A percentile compares a stretch with the other conserved stretches of the same genome.
phyloP scores from a whole-genome alignment of 1,140 invertebrate genomes.

The Wasmannia auropunctata region DNA sequence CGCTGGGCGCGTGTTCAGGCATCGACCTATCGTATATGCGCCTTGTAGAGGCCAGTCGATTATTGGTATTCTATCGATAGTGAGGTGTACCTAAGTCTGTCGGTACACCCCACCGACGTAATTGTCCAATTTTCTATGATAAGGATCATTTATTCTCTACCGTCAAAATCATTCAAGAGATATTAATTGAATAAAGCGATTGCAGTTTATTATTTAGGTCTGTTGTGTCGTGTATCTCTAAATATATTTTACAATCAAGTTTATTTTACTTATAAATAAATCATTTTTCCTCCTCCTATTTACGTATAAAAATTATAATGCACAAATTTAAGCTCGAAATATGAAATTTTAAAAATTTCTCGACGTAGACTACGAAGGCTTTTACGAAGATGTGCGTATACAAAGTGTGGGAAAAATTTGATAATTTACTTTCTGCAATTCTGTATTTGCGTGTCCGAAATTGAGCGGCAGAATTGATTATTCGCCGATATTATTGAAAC shows the following conservation, averaged over 20 bases:
- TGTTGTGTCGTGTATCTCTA: too few relatives aligned
- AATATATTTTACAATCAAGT: neutral
- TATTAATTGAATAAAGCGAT: neutral
- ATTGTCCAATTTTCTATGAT: neutral
- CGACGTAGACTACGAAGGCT: too few relatives aligned
- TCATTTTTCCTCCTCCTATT: neutral
- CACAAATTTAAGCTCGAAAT: neutral
- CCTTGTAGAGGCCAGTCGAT: constrained; percentile 73
- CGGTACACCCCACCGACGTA: constrained; percentile 35
- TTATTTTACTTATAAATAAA: neutral
- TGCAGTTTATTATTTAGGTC: too few relatives aligned
- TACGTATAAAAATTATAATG: neutral
- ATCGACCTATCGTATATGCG: constrained; percentile 74
- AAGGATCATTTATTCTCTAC: neutral
- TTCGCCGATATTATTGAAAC: constrained; percentile 54
- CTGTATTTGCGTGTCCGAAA: constrained; percentile 53
- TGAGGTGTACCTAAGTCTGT: constrained; percentile 62
- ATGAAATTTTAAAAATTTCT: neutral
- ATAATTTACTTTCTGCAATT: neutral
- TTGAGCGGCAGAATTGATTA: constrained; percentile 68
- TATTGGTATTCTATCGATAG: constrained; percentile 73
- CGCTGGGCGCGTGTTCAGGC: constrained; percentile 71
- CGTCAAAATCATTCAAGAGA: neutral
- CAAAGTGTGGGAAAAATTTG: constrained; percentile 17
- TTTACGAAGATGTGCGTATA: neutral